phyloP scores from a whole-genome alignment of 2,113 vertebrate species.

The Rhea pennata region DNA sequence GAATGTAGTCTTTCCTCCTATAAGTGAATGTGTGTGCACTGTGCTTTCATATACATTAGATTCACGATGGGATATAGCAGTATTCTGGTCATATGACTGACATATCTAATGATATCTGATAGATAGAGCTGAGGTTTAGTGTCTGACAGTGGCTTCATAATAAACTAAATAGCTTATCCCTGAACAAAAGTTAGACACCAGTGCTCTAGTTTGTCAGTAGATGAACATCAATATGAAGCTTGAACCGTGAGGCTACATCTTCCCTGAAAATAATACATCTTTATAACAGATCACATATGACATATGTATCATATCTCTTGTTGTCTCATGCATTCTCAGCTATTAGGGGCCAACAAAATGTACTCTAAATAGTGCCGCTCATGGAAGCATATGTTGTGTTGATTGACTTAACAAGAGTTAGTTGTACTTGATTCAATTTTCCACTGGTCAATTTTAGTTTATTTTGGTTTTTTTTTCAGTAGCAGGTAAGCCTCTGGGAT shows the following conservation, averaged over 20 bases:
- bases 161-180: neutral
- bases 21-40: neutral
- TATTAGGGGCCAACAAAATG: neutral
- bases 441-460: neutral
- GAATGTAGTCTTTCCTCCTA: neutral
- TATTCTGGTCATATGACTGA: neutral
- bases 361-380: neutral
- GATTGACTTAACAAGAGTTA: neutral
- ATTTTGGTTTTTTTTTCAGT: neutral
- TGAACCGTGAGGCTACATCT: neutral
- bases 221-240: neutral
- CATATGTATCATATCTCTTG: fast-evolving
- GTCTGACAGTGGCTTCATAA: neutral
- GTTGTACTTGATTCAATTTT: neutral
- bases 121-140: neutral
- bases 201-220: neutral
- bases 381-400: neutral
- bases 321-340: neutral
- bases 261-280: neutral
- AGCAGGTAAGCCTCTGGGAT: neutral
- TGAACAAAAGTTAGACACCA: neutral
- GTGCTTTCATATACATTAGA: neutral
- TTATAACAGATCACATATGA: neutral
- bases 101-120: neutral
- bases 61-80: fast-evolving